Evolutionary conservation across 1,140 invertebrate species (phyloP), one percentile per base, ranked within the genome.

Genomic region (Drosophila triauraria): DNA sequence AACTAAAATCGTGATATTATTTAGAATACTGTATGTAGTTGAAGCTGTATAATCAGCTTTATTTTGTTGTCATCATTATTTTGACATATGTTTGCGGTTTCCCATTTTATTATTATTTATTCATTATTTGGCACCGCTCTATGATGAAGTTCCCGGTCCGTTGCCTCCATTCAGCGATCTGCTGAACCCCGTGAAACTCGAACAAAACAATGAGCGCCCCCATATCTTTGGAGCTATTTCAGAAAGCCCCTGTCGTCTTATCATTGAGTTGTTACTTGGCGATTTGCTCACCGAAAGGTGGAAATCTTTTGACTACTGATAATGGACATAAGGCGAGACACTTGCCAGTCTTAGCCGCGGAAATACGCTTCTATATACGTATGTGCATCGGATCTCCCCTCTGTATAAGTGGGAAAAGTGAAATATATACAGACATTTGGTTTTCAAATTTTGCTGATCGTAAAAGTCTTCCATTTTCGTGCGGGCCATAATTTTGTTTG

Each of bases 21-120:
- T 43, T 38, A 27, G n/a, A 12, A 7, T 38, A 42, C 47, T 38
- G 43, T 48, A 30, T 38, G 48, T 58, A 40, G n/a, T 12, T 15
- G 25, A 56, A 53, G 6, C 47, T 5, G 5, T 65, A 60, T 46
- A 65, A 64, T 74, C 59, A 17, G 27, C 13, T 64, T 76, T 27
- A 32, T 76, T 63, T 69, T 25, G 42, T 63, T 80, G 76, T 70
- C 71, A 77, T 71, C 76, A 80, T 78, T 50, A 79, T 78, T 82
- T 79, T 72, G 67, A 62, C 65, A 69, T 58, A 53, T 78, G 48
- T 77, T 44, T 20, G 40, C 50, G 48, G 23, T 54, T 77, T 46
- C 44, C 69, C 78, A 75, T 87, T 76, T 44, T 10, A 32, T 9
- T 32, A 32, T 32, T 32, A 32, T 43, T 69, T 75, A 20, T 57